These are phyloP conservation scores for Macquaria ambigua DNA, from an alignment of 2,113 vertebrate species.

Conservation along the genomic window DNA sequence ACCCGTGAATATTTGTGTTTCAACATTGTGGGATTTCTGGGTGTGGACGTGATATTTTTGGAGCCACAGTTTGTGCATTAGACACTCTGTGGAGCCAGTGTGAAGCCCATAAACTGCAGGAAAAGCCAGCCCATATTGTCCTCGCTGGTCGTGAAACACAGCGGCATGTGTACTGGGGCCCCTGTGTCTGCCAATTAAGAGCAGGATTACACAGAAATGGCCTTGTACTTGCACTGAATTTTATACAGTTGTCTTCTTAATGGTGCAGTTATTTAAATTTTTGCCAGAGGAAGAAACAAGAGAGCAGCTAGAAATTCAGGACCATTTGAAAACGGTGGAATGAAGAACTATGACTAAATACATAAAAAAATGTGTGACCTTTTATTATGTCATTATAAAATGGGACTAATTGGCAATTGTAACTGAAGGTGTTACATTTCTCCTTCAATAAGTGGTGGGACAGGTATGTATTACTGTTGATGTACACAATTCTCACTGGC, in stretches of 20 bases:
- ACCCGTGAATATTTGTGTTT: slow-evolving; percentile 2
- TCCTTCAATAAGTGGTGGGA: not conserved
- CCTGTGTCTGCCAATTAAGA: not conserved
- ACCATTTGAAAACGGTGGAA: not conserved
- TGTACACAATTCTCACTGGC: too few relatives aligned
- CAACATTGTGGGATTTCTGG: not conserved
- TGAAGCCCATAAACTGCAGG: slow-evolving; percentile 9
- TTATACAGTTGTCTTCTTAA: not conserved
- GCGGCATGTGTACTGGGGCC: not conserved
- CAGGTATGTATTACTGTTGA: not conserved
- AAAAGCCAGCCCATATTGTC: slow-evolving; percentile 15
- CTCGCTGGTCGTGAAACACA: slow-evolving; percentile 1
- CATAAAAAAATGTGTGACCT: not conserved
- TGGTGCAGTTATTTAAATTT: not conserved
- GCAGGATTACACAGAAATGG: not conserved
- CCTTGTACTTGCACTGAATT: not conserved
- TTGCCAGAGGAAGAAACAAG: not conserved
- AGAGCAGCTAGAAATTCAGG: not conserved
- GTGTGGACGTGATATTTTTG: slow-evolving; percentile 20
- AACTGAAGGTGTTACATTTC: not conserved
- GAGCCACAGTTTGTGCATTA: not conserved
- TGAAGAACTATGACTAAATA: not conserved
- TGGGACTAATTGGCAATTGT: too few relatives aligned
- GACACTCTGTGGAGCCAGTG: not conserved
- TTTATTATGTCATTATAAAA: not conserved